phyloP scores from a whole-genome alignment of 1,140 invertebrate genomes.

The Ooceraea biroi region DNA sequence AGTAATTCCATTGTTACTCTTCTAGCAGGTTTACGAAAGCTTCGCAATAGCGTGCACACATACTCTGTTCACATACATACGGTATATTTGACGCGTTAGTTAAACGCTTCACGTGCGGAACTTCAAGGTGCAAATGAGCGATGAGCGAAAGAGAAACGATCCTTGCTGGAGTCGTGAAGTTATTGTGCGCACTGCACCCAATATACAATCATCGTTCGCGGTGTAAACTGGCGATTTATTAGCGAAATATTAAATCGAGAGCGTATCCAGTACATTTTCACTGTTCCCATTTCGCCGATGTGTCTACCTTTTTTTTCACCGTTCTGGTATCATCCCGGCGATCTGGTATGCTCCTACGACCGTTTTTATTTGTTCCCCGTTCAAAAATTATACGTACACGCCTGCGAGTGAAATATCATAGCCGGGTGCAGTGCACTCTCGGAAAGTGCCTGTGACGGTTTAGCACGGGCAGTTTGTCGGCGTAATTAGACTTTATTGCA shows the following conservation, averaged over 20 bases:
- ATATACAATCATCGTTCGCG: slow-evolving; percentile 22
- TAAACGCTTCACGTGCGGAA: neutral
- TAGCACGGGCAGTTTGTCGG: slow-evolving; percentile 58
- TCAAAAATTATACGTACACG: slow-evolving; percentile 61
- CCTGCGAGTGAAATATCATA: slow-evolving; percentile 66
- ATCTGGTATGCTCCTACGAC: slow-evolving; percentile 12
- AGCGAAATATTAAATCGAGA: slow-evolving; percentile 54
- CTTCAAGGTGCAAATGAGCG: neutral
- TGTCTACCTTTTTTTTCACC: slow-evolving; percentile 35
- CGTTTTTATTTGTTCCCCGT: slow-evolving; percentile 49
- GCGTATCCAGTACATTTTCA: slow-evolving; percentile 37
- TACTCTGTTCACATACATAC: neutral
- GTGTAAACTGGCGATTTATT: slow-evolving; percentile 56
- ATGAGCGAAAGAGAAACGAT: neutral
- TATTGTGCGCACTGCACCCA: neutral
- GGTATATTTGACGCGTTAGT: neutral
- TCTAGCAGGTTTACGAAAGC: too few species aligned
- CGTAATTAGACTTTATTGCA: slow-evolving; percentile 66
- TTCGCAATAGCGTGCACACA: too few species aligned
- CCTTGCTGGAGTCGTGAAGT: neutral
- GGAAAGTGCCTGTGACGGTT: slow-evolving; percentile 62
- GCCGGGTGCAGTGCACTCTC: slow-evolving; percentile 39
- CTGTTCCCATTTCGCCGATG: slow-evolving; percentile 7
- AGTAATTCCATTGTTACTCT: too few species aligned
- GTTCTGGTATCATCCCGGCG: neutral